Base-by-base conservation (phyloP, 2,113 vertebrate genomes). In the Malurus melanocephalus region DNA sequence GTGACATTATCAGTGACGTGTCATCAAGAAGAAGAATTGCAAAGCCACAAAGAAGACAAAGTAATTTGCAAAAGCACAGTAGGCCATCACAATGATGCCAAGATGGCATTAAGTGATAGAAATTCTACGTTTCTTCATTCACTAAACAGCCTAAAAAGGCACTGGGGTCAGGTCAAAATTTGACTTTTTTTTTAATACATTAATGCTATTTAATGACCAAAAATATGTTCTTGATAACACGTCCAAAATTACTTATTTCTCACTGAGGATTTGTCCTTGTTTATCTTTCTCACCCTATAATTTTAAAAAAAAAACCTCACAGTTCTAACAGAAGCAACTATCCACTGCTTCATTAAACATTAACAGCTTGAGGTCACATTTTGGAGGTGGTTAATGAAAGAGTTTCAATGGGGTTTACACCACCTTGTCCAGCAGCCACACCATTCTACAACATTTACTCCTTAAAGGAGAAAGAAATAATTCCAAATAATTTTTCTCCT, bases 1-100 rank as follows among this genome's bases (percentile, higher is more conserved):
- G 66, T 94, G 94, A 94, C 96, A 95, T 95, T 97, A 97, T 96
- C 95, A 86, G 72, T 96, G 92, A 88, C 6, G 5, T 61, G 61
- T 73, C 91, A 94, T 72, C 95, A 89, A 85, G 89, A 96, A 93
- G 86, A 94, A 92, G 86, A 94, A 94, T 49, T 49, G 4, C 46
- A 88, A 94, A 96, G 92, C 62, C 83, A 81, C 22, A 82, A 91
- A 75, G 82, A 94, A 81, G 78, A 93, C 95, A 95, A 96, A 96
- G 78, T 85, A 94, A 97, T 97, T 96, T 96, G 73, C 81, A 85
- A 65, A 93, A 94, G 90, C 91, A 95, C 69, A 88, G 80, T 79
- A 94, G 91, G 85, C 79, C 91, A 93, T 93, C 80, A 84, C 66
- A 95, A 9, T 32, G 67, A 86, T 95, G 91, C 52, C 86, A 85